Percentiles rank a stretch among this genome's conserved stretches.
phyloP scores from a whole-genome alignment of 2,797 vertebrate genomes.

The Crenuchus spilurus region DNA sequence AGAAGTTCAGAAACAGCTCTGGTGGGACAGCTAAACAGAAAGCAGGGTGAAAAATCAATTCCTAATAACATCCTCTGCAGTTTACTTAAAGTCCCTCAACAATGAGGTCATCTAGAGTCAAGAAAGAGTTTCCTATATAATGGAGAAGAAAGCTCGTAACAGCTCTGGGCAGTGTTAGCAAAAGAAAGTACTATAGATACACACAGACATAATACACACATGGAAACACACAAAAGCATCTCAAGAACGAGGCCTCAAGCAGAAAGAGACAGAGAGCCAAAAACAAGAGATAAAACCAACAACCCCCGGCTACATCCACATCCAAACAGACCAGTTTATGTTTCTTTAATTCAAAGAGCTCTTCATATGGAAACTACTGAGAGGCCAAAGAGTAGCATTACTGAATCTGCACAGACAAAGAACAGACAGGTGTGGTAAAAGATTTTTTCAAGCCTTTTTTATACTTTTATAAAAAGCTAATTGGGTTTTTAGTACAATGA shows the following conservation, averaged over 20 bases:
- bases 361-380: too few species aligned
- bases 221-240: constrained; percentile 28
- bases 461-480: too few species aligned
- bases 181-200: neutral
- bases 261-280: constrained; percentile 37
- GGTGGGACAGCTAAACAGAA: neutral
- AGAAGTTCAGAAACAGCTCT: neutral
- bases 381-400: too few species aligned
- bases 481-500: too few species aligned
- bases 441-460: too few species aligned
- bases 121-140: constrained; percentile 20
- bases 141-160: constrained; percentile 8
- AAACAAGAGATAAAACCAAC: constrained; percentile 35
- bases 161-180: neutral
- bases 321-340: too few species aligned
- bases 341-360: too few species aligned
- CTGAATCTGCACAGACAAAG: too few species aligned
- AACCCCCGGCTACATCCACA: too few species aligned
- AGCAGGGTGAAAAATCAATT: neutral
- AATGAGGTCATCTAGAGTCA: constrained; percentile 6
- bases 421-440: too few species aligned
- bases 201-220: constrained; percentile 10
- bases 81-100: constrained; percentile 8
- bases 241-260: constrained; percentile 2
- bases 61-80: neutral